These are phyloP conservation scores for Lacanobia oleracea DNA, from an alignment of 2,888 invertebrate genomes.

Conservation along the genomic window DNA sequence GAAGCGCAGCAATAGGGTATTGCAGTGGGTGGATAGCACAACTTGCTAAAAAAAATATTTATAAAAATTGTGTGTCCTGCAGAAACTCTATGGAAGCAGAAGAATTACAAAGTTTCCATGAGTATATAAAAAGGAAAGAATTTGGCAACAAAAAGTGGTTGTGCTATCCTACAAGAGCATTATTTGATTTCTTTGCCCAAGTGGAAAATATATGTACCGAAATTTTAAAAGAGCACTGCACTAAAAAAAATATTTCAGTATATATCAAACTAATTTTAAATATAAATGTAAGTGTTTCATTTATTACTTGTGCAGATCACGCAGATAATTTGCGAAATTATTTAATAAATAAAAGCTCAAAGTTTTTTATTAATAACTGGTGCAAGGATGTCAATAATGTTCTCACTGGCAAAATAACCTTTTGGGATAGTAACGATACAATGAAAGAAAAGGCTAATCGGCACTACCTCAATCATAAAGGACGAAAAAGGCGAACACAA, in stretches of 20 bases:
- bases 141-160: conserved; percentile 42
- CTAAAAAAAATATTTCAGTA: not conserved
- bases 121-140: conserved; percentile 44
- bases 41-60: conserved; percentile 31
- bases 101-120: conserved; percentile 4
- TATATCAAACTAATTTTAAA: not conserved
- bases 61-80: conserved; percentile 17
- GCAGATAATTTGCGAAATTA: not conserved
- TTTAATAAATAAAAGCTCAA: not conserved
- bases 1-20: conserved; percentile 48
- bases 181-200: conserved; percentile 4
- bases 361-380: no score
- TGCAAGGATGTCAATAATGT: no score
- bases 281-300: not conserved
- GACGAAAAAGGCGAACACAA: no score
- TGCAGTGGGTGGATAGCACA: conserved; percentile 54
- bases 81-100: conserved; percentile 1
- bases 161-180: not conserved
- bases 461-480: no score
- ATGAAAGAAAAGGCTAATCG: no score
- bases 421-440: no score
- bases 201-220: conserved; percentile 3
- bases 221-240: not conserved
- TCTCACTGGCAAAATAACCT: no score
- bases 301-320: not conserved